Evolutionary conservation across 2,888 invertebrate genomes (phyloP).

Genomic region (Tanypteryx hageni): DNA sequence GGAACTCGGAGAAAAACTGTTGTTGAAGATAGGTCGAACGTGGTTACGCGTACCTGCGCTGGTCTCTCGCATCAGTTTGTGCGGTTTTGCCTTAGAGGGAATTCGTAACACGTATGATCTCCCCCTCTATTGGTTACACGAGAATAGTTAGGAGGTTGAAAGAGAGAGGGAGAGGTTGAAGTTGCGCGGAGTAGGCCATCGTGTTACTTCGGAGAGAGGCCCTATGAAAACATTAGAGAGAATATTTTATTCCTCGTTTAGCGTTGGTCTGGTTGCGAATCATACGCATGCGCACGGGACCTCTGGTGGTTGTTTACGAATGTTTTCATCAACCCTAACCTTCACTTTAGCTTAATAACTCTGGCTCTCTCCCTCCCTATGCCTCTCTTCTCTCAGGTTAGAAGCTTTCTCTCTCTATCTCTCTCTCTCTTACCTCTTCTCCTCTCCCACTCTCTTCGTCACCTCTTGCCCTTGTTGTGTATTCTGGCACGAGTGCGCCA

Average conservation of each 20-base stretch:
- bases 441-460: background rate
- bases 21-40: no score
- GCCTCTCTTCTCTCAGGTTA: background rate
- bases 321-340: background rate
- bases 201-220: no score
- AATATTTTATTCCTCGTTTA: background rate
- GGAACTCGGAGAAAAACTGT: no score
- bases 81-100: no score
- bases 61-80: no score
- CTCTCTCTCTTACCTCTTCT: background rate
- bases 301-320: background rate
- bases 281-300: background rate
- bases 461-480: conserved; percentile 36
- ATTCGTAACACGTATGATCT: no score
- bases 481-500: conserved; percentile 39
- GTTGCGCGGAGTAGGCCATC: no score
- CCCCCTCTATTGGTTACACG: no score
- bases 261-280: background rate
- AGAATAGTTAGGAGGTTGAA: no score
- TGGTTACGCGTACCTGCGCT: no score
- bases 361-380: background rate
- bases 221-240: no score
- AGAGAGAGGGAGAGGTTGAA: no score
- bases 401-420: background rate
- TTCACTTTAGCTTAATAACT: background rate